Conservation (phyloP, 2,113 vertebrate genomes). For the Tor tambroides region DNA sequence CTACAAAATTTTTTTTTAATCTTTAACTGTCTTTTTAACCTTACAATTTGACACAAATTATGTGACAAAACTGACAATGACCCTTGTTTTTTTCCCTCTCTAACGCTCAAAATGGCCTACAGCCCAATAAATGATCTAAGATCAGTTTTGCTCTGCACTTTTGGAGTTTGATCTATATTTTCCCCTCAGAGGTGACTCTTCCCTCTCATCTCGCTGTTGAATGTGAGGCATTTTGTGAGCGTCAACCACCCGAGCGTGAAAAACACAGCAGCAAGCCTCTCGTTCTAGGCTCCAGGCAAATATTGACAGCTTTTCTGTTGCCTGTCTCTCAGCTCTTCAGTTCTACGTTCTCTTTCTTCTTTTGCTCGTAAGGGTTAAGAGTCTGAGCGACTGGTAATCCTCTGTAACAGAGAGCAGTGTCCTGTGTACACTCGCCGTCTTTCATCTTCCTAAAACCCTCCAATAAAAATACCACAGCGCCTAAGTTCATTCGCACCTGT, state of each 20-base stretch:
- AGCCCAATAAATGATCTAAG: conserved; percentile 14
- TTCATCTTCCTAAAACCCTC: conserved; percentile 67
- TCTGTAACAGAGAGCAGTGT: conserved; percentile 60
- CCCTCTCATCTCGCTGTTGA: background rate
- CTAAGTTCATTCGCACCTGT: conserved; percentile 83
- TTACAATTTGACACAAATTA: background rate
- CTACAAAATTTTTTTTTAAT: too few relatives aligned
- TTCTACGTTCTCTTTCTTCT: conserved; percentile 66
- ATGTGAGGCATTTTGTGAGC: conserved; percentile 54
- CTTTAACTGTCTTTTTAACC: too few relatives aligned
- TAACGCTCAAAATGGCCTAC: background rate
- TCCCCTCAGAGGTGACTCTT: background rate
- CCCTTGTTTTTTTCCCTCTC: background rate
- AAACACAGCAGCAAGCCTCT: conserved; percentile 49
- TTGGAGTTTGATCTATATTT: background rate
- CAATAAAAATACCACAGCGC: conserved; percentile 78
- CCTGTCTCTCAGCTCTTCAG: conserved; percentile 25
- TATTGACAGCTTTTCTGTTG: conserved; percentile 67
- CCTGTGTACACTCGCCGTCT: conserved; percentile 60
- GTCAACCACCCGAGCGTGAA: conserved; percentile 58
- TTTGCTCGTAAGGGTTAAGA: conserved; percentile 72
- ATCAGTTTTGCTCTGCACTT: conserved; percentile 1
- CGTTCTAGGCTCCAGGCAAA: conserved; percentile 81
- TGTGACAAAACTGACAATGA: background rate
- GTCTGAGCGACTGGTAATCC: conserved; percentile 79